Base-by-base conservation (phyloP, 2,888 invertebrate genomes). In the Gnatocerus cornutus region DNA sequence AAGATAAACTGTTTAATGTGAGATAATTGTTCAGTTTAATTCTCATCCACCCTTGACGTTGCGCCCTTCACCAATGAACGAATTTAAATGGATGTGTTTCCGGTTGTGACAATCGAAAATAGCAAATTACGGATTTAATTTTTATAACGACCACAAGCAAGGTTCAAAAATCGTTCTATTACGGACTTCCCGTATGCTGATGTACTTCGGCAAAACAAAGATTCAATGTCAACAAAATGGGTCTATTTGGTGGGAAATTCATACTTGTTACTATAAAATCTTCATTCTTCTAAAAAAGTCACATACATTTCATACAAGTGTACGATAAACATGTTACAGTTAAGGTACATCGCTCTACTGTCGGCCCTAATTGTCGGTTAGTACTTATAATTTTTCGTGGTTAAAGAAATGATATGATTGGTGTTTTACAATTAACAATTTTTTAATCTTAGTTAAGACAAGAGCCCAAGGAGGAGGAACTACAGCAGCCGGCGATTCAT, bases 401-500 rank as follows among this genome's bases (percentile, higher is more conserved):
- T 33, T 9, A 33, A n/a, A 4, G 7, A 33, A 33, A 6, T n/a
- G 33, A n/a, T 1, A 6, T 33, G 3, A n/a, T n/a, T n/a, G n/a
- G n/a, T n/a, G n/a, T n/a, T n/a, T n/a, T 21, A 21, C 1, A 21
- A 21, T 21, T 21, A 21, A 21, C 21, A 3, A 3, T 4, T 21
- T 3, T 21, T 4, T 8, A 16, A 1, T 39, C 37, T 39, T 41
- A 10, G 56, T 6, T 27, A 16, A 0, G 3, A 56, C 21, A 39
- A 56, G 14, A 9, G 48, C 50, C 12, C 74, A 77, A 59, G 37
- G 48, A 48, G 75, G 73, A 55, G 75, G 76, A 52, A 69, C 73
- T 1, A 66, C 73, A 30, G 21, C 75, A 8, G 61, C 69, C 12
- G 80, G 79, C 1, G 74, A 74, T 48, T 71, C 73, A 8, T 82